A percentile compares a stretch with the other conserved stretches of the same genome.
phyloP scores from a whole-genome alignment of 2,113 vertebrate genomes.

The Tachuris rubrigastra region DNA sequence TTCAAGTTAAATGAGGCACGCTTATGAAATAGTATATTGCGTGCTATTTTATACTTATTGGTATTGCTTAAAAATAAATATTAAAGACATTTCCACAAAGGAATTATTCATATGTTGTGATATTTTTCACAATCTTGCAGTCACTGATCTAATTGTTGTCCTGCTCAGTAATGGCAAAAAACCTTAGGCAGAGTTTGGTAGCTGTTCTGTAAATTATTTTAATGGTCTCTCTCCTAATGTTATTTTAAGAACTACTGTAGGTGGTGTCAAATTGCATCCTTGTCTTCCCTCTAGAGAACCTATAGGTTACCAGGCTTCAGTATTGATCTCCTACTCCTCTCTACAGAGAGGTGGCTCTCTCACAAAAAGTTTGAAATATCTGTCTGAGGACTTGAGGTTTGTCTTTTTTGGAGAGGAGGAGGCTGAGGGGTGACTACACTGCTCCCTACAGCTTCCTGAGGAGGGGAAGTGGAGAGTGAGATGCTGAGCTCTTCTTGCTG shows the following conservation, averaged over 20 bases:
- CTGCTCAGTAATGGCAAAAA: not conserved
- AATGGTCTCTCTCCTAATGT: not conserved
- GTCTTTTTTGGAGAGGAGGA: not conserved
- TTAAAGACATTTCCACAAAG: not conserved
- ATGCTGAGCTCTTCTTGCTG: not conserved
- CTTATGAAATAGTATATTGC: not conserved
- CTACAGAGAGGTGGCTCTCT: not conserved
- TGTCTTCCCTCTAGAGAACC: not conserved
- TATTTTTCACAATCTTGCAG: not conserved
- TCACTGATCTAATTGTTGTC: not conserved
- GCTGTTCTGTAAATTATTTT: not conserved
- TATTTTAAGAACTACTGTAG: not conserved
- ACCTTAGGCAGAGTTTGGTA: not conserved
- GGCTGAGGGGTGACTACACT: not conserved
- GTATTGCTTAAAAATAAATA: not conserved
- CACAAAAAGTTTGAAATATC: not conserved
- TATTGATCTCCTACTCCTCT: not conserved
- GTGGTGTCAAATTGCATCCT: not conserved
- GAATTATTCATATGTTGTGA: not conserved
- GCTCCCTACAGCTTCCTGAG: not conserved
- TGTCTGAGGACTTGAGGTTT: not conserved
- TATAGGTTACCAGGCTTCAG: not conserved
- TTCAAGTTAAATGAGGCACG: not conserved
- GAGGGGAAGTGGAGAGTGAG: not conserved
- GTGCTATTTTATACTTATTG: not conserved